Evolutionary conservation across 2,113 vertebrate genomes (phyloP), one percentile per base, ranked within the genome.

Genomic region (Oryctolagus cuniculus): DNA sequence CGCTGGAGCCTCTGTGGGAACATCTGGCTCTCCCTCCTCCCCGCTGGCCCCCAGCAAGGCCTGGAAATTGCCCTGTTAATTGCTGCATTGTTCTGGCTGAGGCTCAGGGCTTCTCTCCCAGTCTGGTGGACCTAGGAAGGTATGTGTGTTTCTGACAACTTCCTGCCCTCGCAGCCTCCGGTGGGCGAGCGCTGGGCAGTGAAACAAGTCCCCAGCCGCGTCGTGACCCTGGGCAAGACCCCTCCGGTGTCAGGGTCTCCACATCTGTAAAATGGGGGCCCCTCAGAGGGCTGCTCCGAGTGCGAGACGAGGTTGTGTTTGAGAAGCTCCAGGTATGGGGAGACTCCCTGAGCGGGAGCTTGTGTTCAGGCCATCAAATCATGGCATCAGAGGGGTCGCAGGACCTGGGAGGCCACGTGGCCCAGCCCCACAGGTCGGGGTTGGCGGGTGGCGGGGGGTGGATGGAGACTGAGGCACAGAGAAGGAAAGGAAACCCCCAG

Each of bases 51-150:
- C 38, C 16, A 93, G 80, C 94, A 82, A 93, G 81, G 96, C 74
- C 36, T 94, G 84, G 92, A 94, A 96, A 94, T 97, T 86, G 77
- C 96, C 91, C 92, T 96, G 97, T 98, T 98, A 98, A 98, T 97
- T 96, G 95, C 96, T 69, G 25, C 17, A n/a, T 95, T 95, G 87
- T 96, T 96, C 92, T 77, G 51, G 83, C 74, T 51, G 67, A 88
- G 44, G 17, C 2, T 69, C 85, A 66, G 5, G 79, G 85, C 58
- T 74, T 78, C 64, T 58, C 87, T 89, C 92, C 44, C 44, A 0
- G 91, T 93, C 92, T 73, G 92, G 53, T 83, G 92, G 92, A 51
- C 79, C 61, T 85, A 89, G 90, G 95, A 95, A 95, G 89, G 93
- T 83, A 63, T 84, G 34, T n/a, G 12, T 49, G 49, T 95, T 90